These are phyloP conservation scores for Stichopus chloronotus DNA, from an alignment of 35 echinoderm and acorn worm genomes.

Conservation along the genomic window DNA sequence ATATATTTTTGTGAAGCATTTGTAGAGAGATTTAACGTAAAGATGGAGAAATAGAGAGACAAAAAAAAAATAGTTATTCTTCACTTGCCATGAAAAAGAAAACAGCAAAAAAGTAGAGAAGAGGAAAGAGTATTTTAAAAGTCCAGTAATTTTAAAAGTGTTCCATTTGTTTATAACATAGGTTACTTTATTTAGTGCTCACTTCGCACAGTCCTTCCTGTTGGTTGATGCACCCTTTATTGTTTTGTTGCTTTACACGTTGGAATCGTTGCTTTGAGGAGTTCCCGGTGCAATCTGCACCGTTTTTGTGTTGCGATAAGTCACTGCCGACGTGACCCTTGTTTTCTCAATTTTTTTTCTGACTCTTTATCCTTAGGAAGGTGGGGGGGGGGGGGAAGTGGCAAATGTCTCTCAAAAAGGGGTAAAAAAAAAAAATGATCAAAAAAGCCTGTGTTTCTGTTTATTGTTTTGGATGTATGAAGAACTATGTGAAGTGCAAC, in stretches of 20 bases:
- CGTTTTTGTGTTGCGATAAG: not conserved
- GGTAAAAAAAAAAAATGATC: too few relatives aligned
- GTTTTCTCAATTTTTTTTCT: too few relatives aligned
- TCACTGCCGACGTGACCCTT: not conserved
- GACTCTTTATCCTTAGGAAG: too few relatives aligned
- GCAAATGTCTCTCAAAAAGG: too few relatives aligned
- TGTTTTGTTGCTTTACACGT: not conserved
- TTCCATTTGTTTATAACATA: not conserved
- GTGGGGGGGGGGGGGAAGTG: too few relatives aligned
- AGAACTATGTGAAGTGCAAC: too few relatives aligned
- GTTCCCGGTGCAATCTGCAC: not conserved
- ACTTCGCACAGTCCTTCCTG: too few relatives aligned
- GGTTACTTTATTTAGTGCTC: too few relatives aligned
- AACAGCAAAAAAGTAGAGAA: not conserved
- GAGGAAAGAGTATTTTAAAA: not conserved
- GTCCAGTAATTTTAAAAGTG: not conserved
- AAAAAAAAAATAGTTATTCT: not conserved
- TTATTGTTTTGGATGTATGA: too few relatives aligned
- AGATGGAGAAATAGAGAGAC: not conserved
- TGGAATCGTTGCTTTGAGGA: not conserved
- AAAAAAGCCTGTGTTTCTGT: too few relatives aligned
- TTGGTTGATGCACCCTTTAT: not conserved
- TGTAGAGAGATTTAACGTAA: not conserved
- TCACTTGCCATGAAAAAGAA: not conserved
- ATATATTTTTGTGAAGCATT: slow-evolving; percentile 14